Percentiles rank a stretch among this genome's conserved stretches.
These are phyloP conservation scores for Ditula angustiorana DNA, from an alignment of 2,888 invertebrate species.

Conservation along the genomic window DNA sequence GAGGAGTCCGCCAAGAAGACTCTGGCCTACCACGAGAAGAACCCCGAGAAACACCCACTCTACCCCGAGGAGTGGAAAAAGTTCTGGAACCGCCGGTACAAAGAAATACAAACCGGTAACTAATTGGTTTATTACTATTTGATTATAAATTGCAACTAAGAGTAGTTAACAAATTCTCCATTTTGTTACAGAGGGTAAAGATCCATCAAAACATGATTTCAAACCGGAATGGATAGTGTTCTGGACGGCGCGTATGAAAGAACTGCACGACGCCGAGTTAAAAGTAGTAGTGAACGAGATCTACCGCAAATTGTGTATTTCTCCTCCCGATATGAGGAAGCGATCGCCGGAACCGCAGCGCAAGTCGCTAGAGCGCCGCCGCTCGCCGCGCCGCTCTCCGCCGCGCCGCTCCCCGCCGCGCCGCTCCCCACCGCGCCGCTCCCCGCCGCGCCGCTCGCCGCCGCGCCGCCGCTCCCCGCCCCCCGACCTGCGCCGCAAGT, in stretches of 20 bases:
- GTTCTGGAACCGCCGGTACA: conserved; percentile 94
- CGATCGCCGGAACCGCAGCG: conserved; percentile 40
- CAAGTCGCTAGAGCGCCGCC: conserved; percentile 38
- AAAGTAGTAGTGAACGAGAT: conserved; percentile 88
- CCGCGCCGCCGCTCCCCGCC: conserved; percentile 37
- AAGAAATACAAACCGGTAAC: conserved; percentile 90
- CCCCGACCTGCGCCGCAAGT: conserved; percentile 43
- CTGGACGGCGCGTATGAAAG: conserved; percentile 94
- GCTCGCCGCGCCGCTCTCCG: background rate
- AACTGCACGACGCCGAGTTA: conserved; percentile 89
- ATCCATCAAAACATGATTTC: conserved; percentile 92
- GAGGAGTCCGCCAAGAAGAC: conserved; percentile 87
- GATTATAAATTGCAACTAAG: no score
- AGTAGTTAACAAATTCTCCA: no score
- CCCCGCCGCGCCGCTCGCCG: conserved; percentile 45
- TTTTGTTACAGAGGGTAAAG: conserved; percentile 86
- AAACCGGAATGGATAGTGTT: conserved; percentile 95
- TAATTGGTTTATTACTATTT: background rate
- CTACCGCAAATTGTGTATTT: conserved; percentile 85
- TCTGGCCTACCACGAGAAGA: conserved; percentile 91
- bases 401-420: conserved; percentile 17
- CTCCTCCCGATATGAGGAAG: conserved; percentile 59
- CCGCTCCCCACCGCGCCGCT: conserved; percentile 8
- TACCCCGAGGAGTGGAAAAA: conserved; percentile 96
- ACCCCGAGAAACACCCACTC: conserved; percentile 94